Base-by-base conservation (phyloP, 2,113 vertebrate genomes). In the Pseudorasbora parva region DNA sequence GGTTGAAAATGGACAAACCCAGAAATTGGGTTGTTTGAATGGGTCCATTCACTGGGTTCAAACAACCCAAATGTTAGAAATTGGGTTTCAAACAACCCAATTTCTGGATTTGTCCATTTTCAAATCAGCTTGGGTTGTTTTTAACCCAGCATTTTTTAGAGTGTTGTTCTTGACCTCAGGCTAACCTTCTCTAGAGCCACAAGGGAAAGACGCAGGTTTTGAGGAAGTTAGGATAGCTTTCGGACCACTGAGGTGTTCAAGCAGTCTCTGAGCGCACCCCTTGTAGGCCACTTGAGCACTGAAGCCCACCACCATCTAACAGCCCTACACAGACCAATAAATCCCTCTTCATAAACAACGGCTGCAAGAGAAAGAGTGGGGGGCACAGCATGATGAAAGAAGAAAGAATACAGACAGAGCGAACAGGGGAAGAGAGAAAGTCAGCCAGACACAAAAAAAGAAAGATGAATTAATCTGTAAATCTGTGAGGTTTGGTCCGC, bases 301-400 rank as follows among this genome's bases (percentile, higher is more conserved):
- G 77, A 91, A 93, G 91, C 90, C 92, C 92, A 93, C 89, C 90
- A 91, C 88, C 85, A 88, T 87, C 92, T 92, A 93, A 95, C 88
- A 86, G 92, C 91, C 90, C 92, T 91, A 91, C 86, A 87, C 90
- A 92, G 93, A 91, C 91, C 90, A 88, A 93, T 94, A 94, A 94
- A 94, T 94, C 90, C 88, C 90, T 91, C 91, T 93, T 93, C 91
- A 92, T 93, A 94, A 95, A 94, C 93, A 94, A 90, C 3, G 81
- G 12, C 78, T 71, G 45, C 19, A 54, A 78, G 74, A 77, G 60
- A 51, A 54, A 73, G 30, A 27, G 68, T 45, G 4, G 37, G 33
- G 37, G 33, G 47, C 21, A 49, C 41, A 59, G 43, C 27, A 60
- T 71, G 43, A 71, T 45, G 51, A 75, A 62, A 66, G 41, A 80